A percentile compares a stretch with the other conserved stretches of the same genome.
Conservation (phyloP, 2,113 vertebrate species). For the Thomomys bottae region DNA sequence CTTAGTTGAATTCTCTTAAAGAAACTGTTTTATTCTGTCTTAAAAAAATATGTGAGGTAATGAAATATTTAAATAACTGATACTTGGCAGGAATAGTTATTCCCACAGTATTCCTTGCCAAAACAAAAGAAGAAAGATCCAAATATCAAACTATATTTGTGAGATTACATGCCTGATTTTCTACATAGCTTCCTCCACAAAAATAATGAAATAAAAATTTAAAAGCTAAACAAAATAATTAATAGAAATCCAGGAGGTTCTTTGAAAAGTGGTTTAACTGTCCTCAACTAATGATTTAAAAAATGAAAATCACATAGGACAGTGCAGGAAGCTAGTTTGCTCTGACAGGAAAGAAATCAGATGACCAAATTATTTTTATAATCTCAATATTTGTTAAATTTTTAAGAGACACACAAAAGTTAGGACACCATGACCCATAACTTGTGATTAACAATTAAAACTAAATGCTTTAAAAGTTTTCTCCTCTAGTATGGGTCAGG, state of each 20-base stretch:
- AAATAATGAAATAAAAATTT: conserved; percentile 54
- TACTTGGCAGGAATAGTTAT: conserved; percentile 80
- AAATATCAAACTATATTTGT: conserved; percentile 78
- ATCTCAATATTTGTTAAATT: conserved; percentile 77
- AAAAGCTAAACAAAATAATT: conserved; percentile 63
- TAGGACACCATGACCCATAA: conserved; percentile 74
- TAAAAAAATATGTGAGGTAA: conserved; percentile 72
- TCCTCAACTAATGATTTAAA: conserved; percentile 66
- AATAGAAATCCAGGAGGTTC: conserved; percentile 9
- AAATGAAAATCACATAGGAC: conserved; percentile 57
- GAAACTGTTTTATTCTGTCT: conserved; percentile 51
- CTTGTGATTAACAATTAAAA: conserved; percentile 64
- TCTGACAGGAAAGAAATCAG: conserved; percentile 52
- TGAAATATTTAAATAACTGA: conserved; percentile 82
- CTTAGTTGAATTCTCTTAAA: conserved; percentile 67
- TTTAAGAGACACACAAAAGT: conserved; percentile 75
- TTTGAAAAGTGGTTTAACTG: conserved; percentile 35
- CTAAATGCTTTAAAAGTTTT: conserved; percentile 64
- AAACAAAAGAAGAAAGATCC: conserved; percentile 75
- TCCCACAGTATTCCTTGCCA: conserved; percentile 82
- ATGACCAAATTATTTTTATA: conserved; percentile 70
- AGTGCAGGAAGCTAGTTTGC: conserved; percentile 11
- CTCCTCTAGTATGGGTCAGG: not conserved
- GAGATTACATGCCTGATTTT: conserved; percentile 73
- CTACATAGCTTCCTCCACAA: conserved; percentile 54